Base-by-base conservation (phyloP, 2,113 vertebrate species). In the Tragelaphus imberbis region DNA sequence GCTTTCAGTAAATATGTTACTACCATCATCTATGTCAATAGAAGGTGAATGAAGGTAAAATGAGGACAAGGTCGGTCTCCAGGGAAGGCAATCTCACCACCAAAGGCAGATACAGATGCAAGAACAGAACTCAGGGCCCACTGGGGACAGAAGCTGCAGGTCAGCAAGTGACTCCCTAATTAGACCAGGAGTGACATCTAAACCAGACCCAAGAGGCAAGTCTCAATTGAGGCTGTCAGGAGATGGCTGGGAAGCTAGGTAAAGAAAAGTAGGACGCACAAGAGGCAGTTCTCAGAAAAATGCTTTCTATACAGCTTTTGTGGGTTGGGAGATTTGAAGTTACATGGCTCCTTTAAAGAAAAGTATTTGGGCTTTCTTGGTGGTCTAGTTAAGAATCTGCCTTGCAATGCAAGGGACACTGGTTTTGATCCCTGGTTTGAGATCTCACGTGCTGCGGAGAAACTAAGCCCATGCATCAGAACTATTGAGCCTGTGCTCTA, bases 121-220 rank as follows among this genome's bases (percentile, higher is more conserved):
- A 86, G 94, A 94, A 40, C 93, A 91, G 86, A 94, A 84, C 59
- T 85, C 23, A 3, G 23, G 16, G 36, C 51, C 95, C 81, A 51
- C 86, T 85, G 87, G 96, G 96, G 51, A 97, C 33, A 47, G 51
- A 89, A 58, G 30, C 61, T 56, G 8, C n/a, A 65, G 96, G 96
- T 97, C 71, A 96, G 77, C 27, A 61, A 88, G 61, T 65, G 84
- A 75, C 7, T 84, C 86, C 55, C 55, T 96, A 97, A 97, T 96
- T 98, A 98, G 95, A 90, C 88, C 84, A 91, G 61, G 30, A 97
- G 56, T 80, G 59, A 59, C 87, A 71, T 63, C 58, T n/a, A 44
- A 89, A 63, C 27, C 81, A 89, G 84, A 93, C 95, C 95, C 96
- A 77, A 30, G 89, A 91, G 95, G 36, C 51, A 94, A 16, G 40